Evolutionary conservation across 2,113 vertebrate species (phyloP).

Genomic region (Octodon degus): DNA sequence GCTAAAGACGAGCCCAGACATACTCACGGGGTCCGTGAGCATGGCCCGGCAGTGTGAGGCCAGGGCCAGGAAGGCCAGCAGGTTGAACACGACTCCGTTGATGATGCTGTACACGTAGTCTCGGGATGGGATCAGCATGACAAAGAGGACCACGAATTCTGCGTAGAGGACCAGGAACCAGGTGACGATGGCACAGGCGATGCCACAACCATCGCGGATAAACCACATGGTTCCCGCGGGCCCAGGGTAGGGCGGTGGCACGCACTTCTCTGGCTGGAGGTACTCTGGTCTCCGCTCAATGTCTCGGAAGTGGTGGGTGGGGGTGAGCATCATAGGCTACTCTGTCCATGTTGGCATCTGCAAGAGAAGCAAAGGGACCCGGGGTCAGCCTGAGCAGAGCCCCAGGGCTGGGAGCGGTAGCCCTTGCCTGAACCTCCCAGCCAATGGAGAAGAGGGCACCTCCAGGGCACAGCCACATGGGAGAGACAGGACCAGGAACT

Average conservation of each 20-base stretch:
- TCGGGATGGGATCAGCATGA: conserved; percentile 95
- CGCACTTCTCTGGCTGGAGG: conserved; percentile 95
- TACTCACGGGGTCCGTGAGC: conserved; percentile 98
- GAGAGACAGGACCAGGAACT: neutral
- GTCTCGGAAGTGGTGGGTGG: conserved; percentile 93
- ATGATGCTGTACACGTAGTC: conserved; percentile 93
- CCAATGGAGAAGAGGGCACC: neutral
- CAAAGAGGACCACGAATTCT: conserved; percentile 97
- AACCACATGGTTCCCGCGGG: conserved; percentile 95
- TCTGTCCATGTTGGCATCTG: conserved; percentile 91
- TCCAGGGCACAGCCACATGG: neutral
- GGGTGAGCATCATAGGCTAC: conserved; percentile 92
- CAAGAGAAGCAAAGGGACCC: conserved; percentile 72
- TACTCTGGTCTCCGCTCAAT: conserved; percentile 97
- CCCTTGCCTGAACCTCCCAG: neutral
- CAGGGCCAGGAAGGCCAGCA: conserved; percentile 95
- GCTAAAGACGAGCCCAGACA: conserved; percentile 70
- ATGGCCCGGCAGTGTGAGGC: conserved; percentile 96
- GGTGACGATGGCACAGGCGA: conserved; percentile 96
- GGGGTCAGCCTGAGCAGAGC: neutral
- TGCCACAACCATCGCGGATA: conserved; percentile 97
- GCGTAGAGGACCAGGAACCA: conserved; percentile 98
- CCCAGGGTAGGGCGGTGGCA: conserved; percentile 89
- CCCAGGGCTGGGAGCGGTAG: neutral
- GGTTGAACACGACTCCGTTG: conserved; percentile 95